A percentile compares a stretch with the other conserved stretches of the same genome.
phyloP scores from a whole-genome alignment of 2,113 vertebrate species.

The Eptesicus fuscus region DNA sequence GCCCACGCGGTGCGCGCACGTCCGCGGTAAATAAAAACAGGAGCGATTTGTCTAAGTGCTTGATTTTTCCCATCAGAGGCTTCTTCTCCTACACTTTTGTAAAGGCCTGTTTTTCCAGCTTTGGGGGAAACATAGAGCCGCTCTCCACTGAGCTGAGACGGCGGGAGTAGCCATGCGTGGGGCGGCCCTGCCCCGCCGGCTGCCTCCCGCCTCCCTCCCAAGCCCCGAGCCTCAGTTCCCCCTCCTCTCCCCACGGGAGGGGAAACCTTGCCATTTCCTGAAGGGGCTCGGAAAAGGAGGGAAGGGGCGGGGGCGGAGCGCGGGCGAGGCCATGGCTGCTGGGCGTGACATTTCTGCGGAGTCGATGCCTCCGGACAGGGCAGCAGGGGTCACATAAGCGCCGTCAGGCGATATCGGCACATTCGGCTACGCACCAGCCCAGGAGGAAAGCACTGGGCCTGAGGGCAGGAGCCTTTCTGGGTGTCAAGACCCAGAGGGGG shows the following conservation, averaged over 20 bases:
- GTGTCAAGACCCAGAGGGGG: background rate
- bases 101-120: slow-evolving; percentile 48
- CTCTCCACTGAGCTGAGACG: background rate
- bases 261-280: background rate
- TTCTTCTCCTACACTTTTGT: slow-evolving; percentile 12
- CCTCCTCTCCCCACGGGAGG: rapidly evolving
- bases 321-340: rapidly evolving
- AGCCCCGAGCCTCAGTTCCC: background rate
- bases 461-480: background rate
- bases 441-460: rapidly evolving
- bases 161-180: rapidly evolving
- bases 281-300: background rate
- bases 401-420: rapidly evolving
- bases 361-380: rapidly evolving
- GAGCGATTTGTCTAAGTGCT: slow-evolving; percentile 59
- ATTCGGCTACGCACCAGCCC: rapidly evolving
- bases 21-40: slow-evolving; percentile 69
- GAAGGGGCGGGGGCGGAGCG: rapidly evolving
- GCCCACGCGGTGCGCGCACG: background rate
- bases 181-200: rapidly evolving
- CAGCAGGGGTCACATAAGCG: background rate
- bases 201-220: rapidly evolving
- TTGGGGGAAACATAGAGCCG: background rate
- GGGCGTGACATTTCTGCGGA: background rate
- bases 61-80: background rate